Evolutionary conservation across 2,113 vertebrate species (phyloP).

Genomic region (Corydoras maculifer): DNA sequence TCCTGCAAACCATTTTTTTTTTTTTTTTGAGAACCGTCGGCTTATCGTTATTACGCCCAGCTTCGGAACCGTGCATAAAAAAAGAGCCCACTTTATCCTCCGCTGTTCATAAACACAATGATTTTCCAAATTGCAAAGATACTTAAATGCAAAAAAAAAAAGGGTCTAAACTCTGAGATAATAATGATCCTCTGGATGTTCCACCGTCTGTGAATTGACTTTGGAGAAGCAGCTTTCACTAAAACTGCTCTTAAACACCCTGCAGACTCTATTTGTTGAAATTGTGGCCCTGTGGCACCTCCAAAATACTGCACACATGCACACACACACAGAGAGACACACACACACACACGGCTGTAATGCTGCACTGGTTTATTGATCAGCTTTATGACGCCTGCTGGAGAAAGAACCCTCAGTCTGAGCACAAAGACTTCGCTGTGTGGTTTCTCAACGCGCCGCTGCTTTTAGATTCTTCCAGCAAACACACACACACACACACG

Average conservation of each 20-base stretch:
- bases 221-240: background rate
- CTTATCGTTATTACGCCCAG: too few relatives aligned
- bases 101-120: too few relatives aligned
- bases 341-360: slow-evolving; percentile 26
- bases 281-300: slow-evolving; percentile 15
- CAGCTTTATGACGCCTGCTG: slow-evolving; percentile 50
- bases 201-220: background rate
- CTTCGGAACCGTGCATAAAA: too few relatives aligned
- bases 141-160: too few relatives aligned
- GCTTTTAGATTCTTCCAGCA: slow-evolving; percentile 1
- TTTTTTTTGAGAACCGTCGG: too few relatives aligned
- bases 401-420: slow-evolving; percentile 47
- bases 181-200: background rate
- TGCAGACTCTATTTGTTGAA: slow-evolving; percentile 1
- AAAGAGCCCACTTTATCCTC: too few relatives aligned
- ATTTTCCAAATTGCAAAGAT: too few relatives aligned
- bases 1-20: too few relatives aligned
- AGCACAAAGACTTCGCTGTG: slow-evolving; percentile 42
- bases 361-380: slow-evolving; percentile 49
- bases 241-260: slow-evolving; percentile 10
- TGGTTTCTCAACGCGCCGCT: background rate
- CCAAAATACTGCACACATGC: slow-evolving; percentile 11
- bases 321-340: slow-evolving; percentile 34
- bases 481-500: slow-evolving; percentile 1
- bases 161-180: background rate